Base-by-base conservation (phyloP, 2,797 vertebrate species). In the Muscicapa striata region DNA sequence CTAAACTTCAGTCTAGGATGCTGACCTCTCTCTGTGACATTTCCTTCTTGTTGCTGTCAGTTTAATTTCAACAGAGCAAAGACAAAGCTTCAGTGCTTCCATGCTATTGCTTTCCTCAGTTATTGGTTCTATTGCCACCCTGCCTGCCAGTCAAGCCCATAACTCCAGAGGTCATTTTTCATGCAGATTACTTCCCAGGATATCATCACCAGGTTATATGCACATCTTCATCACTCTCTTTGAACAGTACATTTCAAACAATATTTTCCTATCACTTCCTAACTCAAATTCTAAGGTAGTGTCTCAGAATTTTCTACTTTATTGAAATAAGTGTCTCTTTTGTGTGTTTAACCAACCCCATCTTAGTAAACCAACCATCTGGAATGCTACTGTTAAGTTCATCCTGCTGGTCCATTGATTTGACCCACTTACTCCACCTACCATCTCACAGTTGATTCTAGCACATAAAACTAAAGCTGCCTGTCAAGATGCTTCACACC, bases 361-460 rank as follows among this genome's bases (percentile, higher is more conserved):
- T 54, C 43, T 85, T 70, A 81, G 78, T 19, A 67, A 89, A 68
- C 41, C 55, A 84, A 12, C 54, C 74, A 52, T 81, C 51, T 82
- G 67, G 70, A 73, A 82, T 66, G 68, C 29, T 61, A 15, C 45
- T 0, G 0, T 40, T 49, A 69, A 72, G 70, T 77, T 34, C 5
- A 9, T 81, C 72, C 66, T 91, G 61, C 90, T 55, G 79, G 59
- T 69, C 63, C 59, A 66, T 11, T 76, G 63, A 55, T 93, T 79
- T 85, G 59, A 78, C 45, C 57, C 87, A 72, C 63, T 92, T 82
- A 69, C 59, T 85, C 86, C 76, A 81, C 26, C 45, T 70, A 75
- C 72, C 63, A 94, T 61, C 79, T 95, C 58, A 63, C 69, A 81
- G 90, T 57, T 89, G 78, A 89, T 75, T 81, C 70, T 72, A 91